Percentiles rank a stretch among this genome's conserved stretches.
phyloP scores from a whole-genome alignment of 2,888 invertebrate genomes.

The Scrobipalpa costella region DNA sequence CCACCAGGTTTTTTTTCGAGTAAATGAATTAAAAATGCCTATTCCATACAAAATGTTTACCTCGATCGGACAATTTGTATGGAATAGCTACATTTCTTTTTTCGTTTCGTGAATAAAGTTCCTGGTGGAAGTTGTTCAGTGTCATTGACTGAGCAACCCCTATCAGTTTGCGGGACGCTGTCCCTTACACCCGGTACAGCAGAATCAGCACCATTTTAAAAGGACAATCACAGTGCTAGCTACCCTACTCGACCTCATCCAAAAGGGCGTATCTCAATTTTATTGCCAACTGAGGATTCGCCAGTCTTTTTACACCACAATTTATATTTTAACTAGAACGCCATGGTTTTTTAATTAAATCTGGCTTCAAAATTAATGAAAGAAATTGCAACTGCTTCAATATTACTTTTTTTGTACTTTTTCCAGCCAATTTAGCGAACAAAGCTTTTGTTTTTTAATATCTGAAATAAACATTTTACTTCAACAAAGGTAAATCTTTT shows the following conservation, averaged over 20 bases:
- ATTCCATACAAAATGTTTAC: too few species aligned
- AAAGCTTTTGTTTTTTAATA: conserved; percentile 18
- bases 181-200: too few species aligned
- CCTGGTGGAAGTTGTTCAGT: too few species aligned
- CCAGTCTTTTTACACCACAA: conserved; percentile 45
- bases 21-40: too few species aligned
- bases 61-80: too few species aligned
- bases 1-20: too few species aligned
- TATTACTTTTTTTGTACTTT: conserved; percentile 20
- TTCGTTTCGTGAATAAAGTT: too few species aligned
- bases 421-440: conserved; percentile 13
- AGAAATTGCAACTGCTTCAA: conserved; percentile 26
- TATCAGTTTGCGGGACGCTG: too few species aligned
- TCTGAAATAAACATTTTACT: background rate
- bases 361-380: conserved; percentile 29
- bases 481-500: background rate
- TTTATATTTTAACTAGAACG: conserved; percentile 52
- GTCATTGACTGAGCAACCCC: too few species aligned
- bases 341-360: conserved; percentile 40
- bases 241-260: conserved; percentile 14
- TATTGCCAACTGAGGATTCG: conserved; percentile 55
- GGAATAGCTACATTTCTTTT: too few species aligned
- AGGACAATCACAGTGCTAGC: conserved; percentile 5
- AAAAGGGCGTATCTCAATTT: conserved; percentile 53
- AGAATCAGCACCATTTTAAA: too few species aligned